Base-by-base conservation (phyloP, 1,140 invertebrate genomes). In the Paralvinella palmiformis region DNA sequence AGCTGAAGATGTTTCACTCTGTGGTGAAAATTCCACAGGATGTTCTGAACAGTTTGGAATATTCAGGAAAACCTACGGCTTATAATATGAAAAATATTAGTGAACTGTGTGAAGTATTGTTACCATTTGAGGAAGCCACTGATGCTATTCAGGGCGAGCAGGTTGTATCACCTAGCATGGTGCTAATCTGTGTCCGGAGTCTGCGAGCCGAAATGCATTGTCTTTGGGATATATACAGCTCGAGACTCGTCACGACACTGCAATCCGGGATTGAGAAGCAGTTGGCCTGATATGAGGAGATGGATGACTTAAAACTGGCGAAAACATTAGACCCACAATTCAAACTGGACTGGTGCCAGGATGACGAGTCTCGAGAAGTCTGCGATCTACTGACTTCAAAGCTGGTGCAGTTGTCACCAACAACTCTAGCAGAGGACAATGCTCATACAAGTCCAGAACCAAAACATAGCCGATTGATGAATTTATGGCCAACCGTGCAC, bases 331-430 rank as follows among this genome's bases (percentile, higher is more conserved):
- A 56, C 31, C 53, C 53, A 22, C 22, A 29, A 22, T 56, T 56
- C 53, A 56, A 56, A n/a, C 53, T 56, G 6, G 4, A 56, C 53
- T 56, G 53, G 53, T 56, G 53, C 13, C n/a, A 48, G n/a, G 45
- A 48, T n/a, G 27, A 24, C n/a, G 3, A 48, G 45, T n/a, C n/a
- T n/a, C 5, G n/a, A 48, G 45, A 48, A 24, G 27, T 48, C n/a
- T 22, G 27, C 20, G 45, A n/a, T 24, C 45, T 48, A 24, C 45
- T 48, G n/a, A 48, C 45, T 48, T 22, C n/a, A 24, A n/a, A 22
- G 45, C 5, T 48, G n/a, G 13, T 24, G 20, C 45, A n/a, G 13
- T 24, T 22, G 45, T n/a, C 45, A 48, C 45, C 45, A 22, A 3
- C 45, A 22, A 15, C 45, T 48, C n/a, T 48, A 22, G 45, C 45